Evolutionary conservation across 2,888 invertebrate species (phyloP).

Genomic region (Ormyrus nitidulus): DNA sequence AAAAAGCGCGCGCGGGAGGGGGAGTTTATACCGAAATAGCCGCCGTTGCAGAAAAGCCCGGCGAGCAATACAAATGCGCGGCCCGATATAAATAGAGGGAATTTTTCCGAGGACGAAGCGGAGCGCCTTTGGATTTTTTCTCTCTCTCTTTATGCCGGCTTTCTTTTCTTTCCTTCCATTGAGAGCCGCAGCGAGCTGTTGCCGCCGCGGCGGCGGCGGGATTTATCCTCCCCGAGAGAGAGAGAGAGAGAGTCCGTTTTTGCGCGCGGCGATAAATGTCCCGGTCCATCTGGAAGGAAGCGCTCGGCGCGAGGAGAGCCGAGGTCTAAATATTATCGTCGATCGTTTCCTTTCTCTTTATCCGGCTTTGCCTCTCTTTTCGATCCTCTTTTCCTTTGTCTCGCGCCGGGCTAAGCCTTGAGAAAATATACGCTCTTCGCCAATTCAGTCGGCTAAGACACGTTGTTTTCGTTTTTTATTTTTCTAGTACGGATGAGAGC

Average conservation of each 20-base stretch:
- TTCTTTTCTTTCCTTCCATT: background rate
- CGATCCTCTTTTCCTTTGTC: too few species aligned
- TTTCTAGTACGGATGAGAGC: too few species aligned
- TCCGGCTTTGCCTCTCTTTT: too few species aligned
- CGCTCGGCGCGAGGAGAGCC: background rate
- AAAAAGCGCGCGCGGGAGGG: too few species aligned
- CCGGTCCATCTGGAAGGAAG: slow-evolving; percentile 26
- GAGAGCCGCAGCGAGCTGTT: slow-evolving; percentile 15
- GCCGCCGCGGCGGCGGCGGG: background rate
- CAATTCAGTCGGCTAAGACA: too few species aligned
- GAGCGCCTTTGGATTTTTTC: background rate
- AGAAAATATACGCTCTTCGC: too few species aligned
- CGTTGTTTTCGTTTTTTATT: too few species aligned
- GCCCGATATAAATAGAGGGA: background rate
- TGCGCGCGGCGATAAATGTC: slow-evolving; percentile 33
- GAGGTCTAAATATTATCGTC: slow-evolving; percentile 19
- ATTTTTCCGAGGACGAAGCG: slow-evolving; percentile 13
- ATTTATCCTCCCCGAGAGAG: slow-evolving; percentile 17
- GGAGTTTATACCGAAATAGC: too few species aligned
- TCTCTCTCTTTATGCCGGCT: background rate
- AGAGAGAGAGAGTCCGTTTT: slow-evolving; percentile 13
- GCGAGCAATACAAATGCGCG: background rate
- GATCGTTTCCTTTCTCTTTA: too few species aligned
- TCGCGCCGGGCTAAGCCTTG: too few species aligned
- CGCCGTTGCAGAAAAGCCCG: too few species aligned